A percentile compares a stretch with the other conserved stretches of the same genome.
Conservation (phyloP, 2,888 invertebrate species). For the Tenthredo scrophulariae region DNA sequence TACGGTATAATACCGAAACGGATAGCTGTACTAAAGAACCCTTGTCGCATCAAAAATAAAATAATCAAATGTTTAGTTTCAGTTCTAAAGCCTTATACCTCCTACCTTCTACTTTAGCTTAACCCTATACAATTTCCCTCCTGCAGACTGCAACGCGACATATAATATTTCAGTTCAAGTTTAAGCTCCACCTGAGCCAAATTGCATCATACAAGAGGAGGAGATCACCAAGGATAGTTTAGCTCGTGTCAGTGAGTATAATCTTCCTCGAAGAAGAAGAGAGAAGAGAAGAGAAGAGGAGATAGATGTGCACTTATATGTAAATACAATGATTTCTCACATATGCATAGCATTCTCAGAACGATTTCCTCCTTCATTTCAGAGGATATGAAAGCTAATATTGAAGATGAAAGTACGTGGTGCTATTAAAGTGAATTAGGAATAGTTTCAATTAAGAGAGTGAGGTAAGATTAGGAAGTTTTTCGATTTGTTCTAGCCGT, state of each 20-base stretch:
- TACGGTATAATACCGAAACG: neutral
- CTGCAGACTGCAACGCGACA: neutral
- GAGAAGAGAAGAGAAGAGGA: neutral
- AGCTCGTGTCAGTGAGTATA: neutral
- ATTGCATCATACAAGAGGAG: slow-evolving; percentile 27
- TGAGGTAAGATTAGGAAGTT: neutral
- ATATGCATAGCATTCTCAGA: neutral
- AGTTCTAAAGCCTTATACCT: neutral
- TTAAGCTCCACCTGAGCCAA: slow-evolving; percentile 37
- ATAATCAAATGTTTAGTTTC: neutral
- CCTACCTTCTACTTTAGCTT: neutral
- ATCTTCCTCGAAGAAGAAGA: neutral
- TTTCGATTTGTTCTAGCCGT: neutral
- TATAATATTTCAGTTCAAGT: slow-evolving; percentile 22
- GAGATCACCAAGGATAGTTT: slow-evolving; percentile 9
- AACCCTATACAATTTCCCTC: slow-evolving; percentile 30
- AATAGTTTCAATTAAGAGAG: slow-evolving; percentile 6
- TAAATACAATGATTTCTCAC: slow-evolving; percentile 21
- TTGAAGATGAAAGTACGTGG: slow-evolving; percentile 28
- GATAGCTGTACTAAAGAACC: neutral
- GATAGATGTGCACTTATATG: slow-evolving; percentile 10
- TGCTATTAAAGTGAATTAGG: slow-evolving; percentile 22
- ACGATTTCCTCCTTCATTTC: neutral
- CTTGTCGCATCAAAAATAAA: neutral
- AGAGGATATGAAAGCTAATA: slow-evolving; percentile 6